phyloP scores from a whole-genome alignment of 2,113 vertebrate genomes.

The Alethe castanea region DNA sequence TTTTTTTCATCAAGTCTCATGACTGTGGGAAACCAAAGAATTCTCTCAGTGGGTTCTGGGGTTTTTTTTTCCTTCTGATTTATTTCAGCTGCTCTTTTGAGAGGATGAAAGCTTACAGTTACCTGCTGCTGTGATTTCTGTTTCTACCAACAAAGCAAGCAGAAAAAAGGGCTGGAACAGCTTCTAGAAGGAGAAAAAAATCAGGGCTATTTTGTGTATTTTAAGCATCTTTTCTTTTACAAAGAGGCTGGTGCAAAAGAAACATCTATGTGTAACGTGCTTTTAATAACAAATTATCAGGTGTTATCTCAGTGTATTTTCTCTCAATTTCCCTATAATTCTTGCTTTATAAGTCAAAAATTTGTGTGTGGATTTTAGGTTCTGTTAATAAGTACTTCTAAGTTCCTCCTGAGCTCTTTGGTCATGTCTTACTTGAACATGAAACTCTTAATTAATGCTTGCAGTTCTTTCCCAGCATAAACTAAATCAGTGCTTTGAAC shows the following conservation, averaged over 20 bases:
- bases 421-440: background rate
- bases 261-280: accelerated
- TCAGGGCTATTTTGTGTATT: background rate
- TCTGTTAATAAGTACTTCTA: background rate
- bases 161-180: background rate
- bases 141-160: background rate
- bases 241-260: background rate
- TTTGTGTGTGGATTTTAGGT: background rate
- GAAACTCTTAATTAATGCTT: background rate
- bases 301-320: background rate
- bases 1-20: background rate
- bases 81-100: background rate
- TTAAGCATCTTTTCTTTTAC: background rate
- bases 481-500: background rate
- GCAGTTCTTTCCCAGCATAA: background rate
- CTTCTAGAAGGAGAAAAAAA: background rate
- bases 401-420: background rate
- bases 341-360: background rate
- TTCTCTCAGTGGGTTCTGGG: background rate
- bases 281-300: background rate
- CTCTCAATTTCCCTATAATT: background rate
- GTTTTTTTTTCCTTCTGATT: background rate
- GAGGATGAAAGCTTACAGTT: background rate
- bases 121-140: background rate
- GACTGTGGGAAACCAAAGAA: background rate